Conservation (phyloP, 2,797 vertebrate species). For the Halcyon chelicuti region DNA sequence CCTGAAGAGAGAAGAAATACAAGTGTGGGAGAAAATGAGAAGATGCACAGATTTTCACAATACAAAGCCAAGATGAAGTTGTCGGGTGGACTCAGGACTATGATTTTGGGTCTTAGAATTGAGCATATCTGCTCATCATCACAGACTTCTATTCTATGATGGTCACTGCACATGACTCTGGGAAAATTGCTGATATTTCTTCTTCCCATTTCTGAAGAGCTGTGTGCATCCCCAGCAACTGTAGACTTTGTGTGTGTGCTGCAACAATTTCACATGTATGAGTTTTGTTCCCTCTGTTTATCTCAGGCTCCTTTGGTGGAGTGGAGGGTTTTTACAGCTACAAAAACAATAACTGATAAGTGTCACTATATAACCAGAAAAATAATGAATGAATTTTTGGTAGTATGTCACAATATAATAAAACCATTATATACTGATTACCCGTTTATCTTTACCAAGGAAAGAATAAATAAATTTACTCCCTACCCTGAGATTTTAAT, state of each 20-base stretch:
- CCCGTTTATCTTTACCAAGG: conserved; percentile 29
- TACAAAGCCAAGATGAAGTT: background rate
- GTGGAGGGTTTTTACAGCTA: background rate
- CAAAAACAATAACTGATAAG: background rate
- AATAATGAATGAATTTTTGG: background rate
- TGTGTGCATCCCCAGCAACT: background rate
- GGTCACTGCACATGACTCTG: rapidly evolving
- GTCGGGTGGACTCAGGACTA: background rate
- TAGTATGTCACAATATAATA: background rate
- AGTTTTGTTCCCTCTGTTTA: background rate
- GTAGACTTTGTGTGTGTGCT: background rate
- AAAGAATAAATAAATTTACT: conserved; percentile 56
- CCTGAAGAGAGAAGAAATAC: background rate
- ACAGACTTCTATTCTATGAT: background rate
- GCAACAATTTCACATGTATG: background rate
- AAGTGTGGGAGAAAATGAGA: background rate
- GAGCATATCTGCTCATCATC: background rate
- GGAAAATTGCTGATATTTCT: background rate
- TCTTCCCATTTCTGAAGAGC: background rate
- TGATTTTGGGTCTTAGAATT: background rate
- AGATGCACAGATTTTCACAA: background rate
- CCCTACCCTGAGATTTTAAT: conserved; percentile 40
- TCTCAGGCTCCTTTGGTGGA: background rate
- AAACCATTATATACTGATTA: background rate
- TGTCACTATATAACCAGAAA: background rate